Conservation (phyloP, 2,113 vertebrate genomes). For the Anas platyrhynchos region DNA sequence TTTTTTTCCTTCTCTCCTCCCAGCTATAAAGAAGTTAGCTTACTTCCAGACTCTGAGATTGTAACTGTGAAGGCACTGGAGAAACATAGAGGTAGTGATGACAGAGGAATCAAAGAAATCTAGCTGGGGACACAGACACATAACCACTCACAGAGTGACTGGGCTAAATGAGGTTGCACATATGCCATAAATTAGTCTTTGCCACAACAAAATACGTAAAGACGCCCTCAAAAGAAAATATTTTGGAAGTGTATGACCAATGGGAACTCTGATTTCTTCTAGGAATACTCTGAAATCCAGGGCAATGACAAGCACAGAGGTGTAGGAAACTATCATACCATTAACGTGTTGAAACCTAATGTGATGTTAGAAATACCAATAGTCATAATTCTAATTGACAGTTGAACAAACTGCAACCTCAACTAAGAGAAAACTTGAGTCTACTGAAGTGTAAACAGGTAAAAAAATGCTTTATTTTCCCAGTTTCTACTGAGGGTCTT, state of each 20-base stretch:
- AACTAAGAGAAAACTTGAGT: background rate
- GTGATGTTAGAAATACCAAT: background rate
- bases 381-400: background rate
- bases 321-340: background rate
- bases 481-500: background rate
- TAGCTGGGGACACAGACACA: background rate
- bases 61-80: background rate
- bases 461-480: background rate
- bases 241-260: background rate
- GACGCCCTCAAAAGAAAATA: background rate
- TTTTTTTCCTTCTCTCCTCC: too few species aligned
- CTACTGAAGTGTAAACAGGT: background rate
- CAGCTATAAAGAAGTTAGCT: background rate
- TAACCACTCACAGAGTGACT: background rate
- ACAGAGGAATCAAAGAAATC: background rate
- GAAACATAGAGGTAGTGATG: background rate
- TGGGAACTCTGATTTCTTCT: background rate
- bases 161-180: background rate
- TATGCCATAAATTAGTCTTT: background rate
- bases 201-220: background rate
- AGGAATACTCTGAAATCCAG: background rate
- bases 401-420: background rate
- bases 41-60: background rate
- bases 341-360: background rate
- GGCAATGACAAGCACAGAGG: background rate